phyloP scores from a whole-genome alignment of 1,140 invertebrate genomes.

The Andrena cerasifolii region DNA sequence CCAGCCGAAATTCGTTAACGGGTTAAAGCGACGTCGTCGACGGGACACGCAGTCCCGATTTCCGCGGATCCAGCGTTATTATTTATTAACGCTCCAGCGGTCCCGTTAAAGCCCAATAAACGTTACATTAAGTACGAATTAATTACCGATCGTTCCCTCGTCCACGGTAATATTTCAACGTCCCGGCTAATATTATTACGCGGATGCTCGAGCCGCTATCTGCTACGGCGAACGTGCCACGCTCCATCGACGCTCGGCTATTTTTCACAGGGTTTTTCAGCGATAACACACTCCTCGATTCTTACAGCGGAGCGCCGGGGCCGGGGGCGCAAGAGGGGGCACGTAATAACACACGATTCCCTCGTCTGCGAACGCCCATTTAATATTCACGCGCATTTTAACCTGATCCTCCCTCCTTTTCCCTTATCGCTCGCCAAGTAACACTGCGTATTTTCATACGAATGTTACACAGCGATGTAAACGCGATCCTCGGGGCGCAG shows the following conservation, averaged over 20 bases:
- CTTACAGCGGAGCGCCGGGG: not conserved
- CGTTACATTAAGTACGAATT: conserved; percentile 25
- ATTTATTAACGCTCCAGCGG: conserved; percentile 24
- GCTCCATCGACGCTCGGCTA: not conserved
- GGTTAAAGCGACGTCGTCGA: not conserved
- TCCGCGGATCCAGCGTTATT: not conserved
- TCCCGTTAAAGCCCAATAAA: conserved; percentile 12
- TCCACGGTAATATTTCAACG: conserved; percentile 7
- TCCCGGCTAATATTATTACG: not conserved
- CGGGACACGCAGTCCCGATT: conserved; percentile 3
- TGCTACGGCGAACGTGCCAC: not conserved
- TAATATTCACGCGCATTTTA: conserved; percentile 59
- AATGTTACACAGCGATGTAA: conserved; percentile 41
- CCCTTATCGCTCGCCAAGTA: conserved; percentile 17
- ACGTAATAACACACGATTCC: not conserved
- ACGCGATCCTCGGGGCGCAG: not conserved
- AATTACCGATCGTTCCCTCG: conserved; percentile 10
- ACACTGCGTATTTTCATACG: conserved; percentile 44
- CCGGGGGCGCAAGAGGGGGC: too few relatives aligned
- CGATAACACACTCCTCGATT: conserved; percentile 25
- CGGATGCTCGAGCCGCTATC: not conserved
- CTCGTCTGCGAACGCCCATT: conserved; percentile 31
- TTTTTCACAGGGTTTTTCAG: not conserved
- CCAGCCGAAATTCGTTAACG: conserved; percentile 22
- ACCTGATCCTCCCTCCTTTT: not conserved